Percentiles rank a stretch among this genome's conserved stretches.
phyloP scores from a whole-genome alignment of 2,888 invertebrate species.

The Chromoteleia sp. region DNA sequence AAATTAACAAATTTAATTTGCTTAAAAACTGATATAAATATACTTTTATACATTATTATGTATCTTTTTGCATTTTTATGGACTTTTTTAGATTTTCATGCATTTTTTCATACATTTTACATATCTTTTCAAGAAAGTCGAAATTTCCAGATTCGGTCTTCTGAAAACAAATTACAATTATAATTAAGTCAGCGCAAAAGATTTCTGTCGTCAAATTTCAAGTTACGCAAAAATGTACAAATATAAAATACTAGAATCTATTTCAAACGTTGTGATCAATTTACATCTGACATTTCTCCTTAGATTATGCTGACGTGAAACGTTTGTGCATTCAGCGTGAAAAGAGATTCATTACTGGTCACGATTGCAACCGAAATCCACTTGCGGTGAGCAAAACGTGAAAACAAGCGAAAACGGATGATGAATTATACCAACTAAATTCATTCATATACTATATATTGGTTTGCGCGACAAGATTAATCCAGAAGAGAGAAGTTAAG shows the following conservation, averaged over 20 bases:
- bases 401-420: constrained; percentile 3
- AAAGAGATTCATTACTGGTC: constrained; percentile 18
- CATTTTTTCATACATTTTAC: too few species aligned
- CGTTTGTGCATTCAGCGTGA: constrained; percentile 28
- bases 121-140: too few species aligned
- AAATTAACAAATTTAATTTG: too few species aligned
- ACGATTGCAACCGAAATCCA: constrained; percentile 18
- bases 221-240: neutral
- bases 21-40: too few species aligned
- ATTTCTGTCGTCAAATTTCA: neutral
- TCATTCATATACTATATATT: constrained; percentile 19
- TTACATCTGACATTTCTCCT: constrained; percentile 22
- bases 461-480: constrained; percentile 5
- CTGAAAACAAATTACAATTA: neutral
- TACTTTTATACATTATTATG: too few species aligned
- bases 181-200: neutral
- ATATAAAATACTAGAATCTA: neutral
- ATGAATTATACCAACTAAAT: constrained; percentile 12
- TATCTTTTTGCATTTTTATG: too few species aligned
- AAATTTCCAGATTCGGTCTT: too few species aligned
- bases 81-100: too few species aligned
- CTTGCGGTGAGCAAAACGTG: constrained; percentile 4
- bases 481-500: neutral
- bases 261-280: constrained; percentile 1
- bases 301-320: constrained; percentile 17